These are phyloP conservation scores for Eupleurogrammus muticus DNA, from an alignment of 2,797 vertebrate genomes.

Conservation along the genomic window DNA sequence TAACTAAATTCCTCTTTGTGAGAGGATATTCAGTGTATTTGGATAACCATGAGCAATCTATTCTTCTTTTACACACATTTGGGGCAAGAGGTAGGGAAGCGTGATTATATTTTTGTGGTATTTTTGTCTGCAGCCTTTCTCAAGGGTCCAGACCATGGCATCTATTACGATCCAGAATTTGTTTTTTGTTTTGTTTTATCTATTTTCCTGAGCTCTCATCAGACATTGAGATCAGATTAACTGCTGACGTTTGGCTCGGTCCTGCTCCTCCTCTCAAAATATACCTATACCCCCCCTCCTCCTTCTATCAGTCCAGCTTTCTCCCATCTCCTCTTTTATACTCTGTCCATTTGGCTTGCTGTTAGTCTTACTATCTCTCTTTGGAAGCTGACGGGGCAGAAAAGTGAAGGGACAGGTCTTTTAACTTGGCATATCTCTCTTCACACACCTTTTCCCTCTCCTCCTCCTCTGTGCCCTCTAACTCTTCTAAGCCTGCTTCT, in stretches of 20 bases:
- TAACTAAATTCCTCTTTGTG: neutral
- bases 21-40: neutral
- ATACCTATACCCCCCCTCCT: conserved; percentile 50
- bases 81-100: conserved; percentile 18
- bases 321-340: conserved; percentile 52
- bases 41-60: conserved; percentile 10
- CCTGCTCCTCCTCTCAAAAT: conserved; percentile 41
- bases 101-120: conserved; percentile 29
- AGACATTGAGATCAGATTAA: conserved; percentile 59
- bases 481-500: conserved; percentile 53
- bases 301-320: conserved; percentile 55
- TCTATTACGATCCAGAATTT: neutral
- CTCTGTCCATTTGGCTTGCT: conserved; percentile 58
- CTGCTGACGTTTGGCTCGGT: conserved; percentile 48
- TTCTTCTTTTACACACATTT: conserved; percentile 26
- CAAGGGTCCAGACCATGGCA: neutral
- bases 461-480: conserved; percentile 56
- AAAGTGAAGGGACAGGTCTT: conserved; percentile 65
- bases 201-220: conserved; percentile 38
- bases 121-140: conserved; percentile 5
- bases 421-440: conserved; percentile 73
- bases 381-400: conserved; percentile 71
- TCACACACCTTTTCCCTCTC: conserved; percentile 60
- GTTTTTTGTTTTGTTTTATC: conserved; percentile 3
- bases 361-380: conserved; percentile 55